phyloP scores from a whole-genome alignment of 2,888 invertebrate genomes.

The Carabus problematicus region DNA sequence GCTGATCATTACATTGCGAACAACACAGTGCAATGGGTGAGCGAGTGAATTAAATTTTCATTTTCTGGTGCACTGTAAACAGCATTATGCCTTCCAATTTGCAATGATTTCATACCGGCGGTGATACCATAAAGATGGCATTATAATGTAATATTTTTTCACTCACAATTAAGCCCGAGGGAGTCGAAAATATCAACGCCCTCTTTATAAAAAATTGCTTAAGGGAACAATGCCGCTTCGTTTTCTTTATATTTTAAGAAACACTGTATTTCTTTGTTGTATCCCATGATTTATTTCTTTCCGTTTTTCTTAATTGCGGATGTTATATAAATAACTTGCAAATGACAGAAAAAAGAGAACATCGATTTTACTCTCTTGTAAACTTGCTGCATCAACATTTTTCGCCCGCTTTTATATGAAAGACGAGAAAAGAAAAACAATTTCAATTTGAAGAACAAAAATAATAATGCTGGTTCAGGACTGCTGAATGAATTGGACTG shows the following conservation, averaged over 20 bases:
- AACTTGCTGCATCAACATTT: constrained; percentile 2
- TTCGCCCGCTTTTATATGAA: neutral
- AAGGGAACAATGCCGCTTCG: constrained; percentile 11
- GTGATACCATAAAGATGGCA: no score
- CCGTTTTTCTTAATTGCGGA: constrained; percentile 18
- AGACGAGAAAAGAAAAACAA: constrained; percentile 5
- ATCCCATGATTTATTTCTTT: constrained; percentile 20
- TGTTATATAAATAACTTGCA: constrained; percentile 28
- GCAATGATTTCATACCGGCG: no score
- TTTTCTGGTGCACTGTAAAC: no score
- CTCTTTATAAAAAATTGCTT: constrained; percentile 20
- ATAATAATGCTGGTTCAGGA: neutral
- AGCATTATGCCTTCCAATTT: no score
- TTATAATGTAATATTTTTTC: no score
- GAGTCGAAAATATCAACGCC: no score
- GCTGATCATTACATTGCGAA: no score
- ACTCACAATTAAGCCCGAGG: no score
- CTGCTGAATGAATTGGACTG: constrained; percentile 2
- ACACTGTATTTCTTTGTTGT: constrained; percentile 22
- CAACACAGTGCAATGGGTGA: no score
- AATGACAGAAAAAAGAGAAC: constrained; percentile 24
- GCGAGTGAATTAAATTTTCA: no score
- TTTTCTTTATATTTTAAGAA: constrained; percentile 16
- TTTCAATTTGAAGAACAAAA: constrained; percentile 1
- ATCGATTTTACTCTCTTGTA: constrained; percentile 17